phyloP scores from a whole-genome alignment of 2,888 invertebrate species.

The Drosophila mayaguana region DNA sequence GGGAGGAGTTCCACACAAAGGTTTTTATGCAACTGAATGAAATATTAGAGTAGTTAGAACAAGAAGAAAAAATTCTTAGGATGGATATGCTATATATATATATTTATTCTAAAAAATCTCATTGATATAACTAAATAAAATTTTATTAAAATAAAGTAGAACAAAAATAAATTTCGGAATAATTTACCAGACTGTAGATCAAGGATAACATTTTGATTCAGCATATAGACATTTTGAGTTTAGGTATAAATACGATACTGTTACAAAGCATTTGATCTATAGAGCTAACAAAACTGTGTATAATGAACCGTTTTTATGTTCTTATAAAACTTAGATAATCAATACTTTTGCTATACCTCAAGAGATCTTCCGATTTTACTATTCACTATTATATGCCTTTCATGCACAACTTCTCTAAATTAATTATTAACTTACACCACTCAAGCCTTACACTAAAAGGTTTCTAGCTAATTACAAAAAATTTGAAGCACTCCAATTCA shows the following conservation, averaged over 20 bases:
- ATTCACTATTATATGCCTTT: neutral
- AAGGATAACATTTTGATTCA: no score
- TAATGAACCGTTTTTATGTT: no score
- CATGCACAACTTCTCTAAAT: neutral
- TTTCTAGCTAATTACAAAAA: conserved; percentile 59
- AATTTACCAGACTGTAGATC: no score
- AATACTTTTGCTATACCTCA: neutral
- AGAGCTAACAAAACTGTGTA: no score
- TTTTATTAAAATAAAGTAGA: no score
- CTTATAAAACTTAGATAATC: neutral
- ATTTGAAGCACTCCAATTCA: conserved; percentile 14
- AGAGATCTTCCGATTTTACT: neutral
- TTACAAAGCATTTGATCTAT: no score
- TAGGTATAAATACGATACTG: no score
- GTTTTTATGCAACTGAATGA: neutral
- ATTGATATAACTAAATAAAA: no score
- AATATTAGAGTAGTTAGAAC: neutral
- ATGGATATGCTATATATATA: neutral
- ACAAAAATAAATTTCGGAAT: no score
- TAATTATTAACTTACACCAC: neutral
- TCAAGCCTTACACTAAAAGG: conserved; percentile 1
- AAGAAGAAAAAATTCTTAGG: neutral
- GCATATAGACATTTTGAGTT: no score
- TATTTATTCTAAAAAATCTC: no score
- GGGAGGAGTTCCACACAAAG: neutral